phyloP scores from a whole-genome alignment of 2,113 vertebrate genomes.

The Globicephala melas region DNA sequence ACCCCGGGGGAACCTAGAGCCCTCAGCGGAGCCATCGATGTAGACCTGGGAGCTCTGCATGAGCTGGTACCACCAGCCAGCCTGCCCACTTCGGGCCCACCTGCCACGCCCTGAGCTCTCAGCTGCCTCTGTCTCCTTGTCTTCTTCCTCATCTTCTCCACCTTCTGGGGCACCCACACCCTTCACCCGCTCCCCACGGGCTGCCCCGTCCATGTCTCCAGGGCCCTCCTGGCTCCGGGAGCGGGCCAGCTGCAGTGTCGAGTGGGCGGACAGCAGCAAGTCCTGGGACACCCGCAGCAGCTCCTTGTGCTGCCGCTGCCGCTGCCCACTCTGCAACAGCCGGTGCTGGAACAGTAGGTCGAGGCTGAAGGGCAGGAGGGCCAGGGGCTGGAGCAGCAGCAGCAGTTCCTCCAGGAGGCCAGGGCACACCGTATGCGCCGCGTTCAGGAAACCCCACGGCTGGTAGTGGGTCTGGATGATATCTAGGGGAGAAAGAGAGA shows the following conservation, averaged over 20 bases:
- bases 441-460: constrained; percentile 91
- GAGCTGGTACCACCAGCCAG: constrained; percentile 98
- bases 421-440: constrained; percentile 90
- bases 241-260: constrained; percentile 94
- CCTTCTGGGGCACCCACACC: constrained; percentile 79
- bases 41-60: constrained; percentile 99
- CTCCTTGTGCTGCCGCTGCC: constrained; percentile 93
- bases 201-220: constrained; percentile 53
- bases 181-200: constrained; percentile 75
- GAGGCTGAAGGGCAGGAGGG: constrained; percentile 95
- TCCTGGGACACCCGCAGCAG: constrained; percentile 91
- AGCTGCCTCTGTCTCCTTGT: constrained; percentile 29
- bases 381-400: constrained; percentile 94
- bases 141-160: constrained; percentile 75
- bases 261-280: constrained; percentile 88
- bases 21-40: constrained; percentile 89
- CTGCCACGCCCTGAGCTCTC: constrained; percentile 44
- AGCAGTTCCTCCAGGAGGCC: constrained; percentile 93
- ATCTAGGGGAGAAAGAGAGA: constrained; percentile 81
- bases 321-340: constrained; percentile 90
- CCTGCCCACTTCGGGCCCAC: constrained; percentile 80
- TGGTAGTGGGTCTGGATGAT: constrained; percentile 93
- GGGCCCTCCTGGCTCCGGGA: constrained; percentile 74
- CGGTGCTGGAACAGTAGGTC: constrained; percentile 94
- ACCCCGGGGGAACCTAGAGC: constrained; percentile 86